Conservation (phyloP, 2,113 vertebrate genomes). For the Arothron firmamentum region DNA sequence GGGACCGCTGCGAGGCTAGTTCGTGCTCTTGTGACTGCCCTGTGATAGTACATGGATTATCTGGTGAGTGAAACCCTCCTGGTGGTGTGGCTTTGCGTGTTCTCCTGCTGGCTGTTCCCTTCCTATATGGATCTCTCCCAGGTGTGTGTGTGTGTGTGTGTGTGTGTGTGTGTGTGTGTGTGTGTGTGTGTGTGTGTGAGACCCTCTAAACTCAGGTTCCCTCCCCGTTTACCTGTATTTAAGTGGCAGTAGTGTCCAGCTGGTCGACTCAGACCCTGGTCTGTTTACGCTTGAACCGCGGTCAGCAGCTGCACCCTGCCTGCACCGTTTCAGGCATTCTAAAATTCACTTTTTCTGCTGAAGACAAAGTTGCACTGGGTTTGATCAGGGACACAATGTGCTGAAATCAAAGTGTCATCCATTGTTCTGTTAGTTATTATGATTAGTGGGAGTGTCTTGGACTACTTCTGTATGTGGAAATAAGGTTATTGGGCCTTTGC, state of each 20-base stretch:
- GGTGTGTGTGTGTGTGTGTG: slow-evolving; percentile 27
- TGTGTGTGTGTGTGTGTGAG: slow-evolving; percentile 38
- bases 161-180: slow-evolving; percentile 40
- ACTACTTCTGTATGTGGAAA: background rate
- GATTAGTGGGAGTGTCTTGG: background rate
- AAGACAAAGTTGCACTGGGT: slow-evolving; percentile 5
- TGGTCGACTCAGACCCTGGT: slow-evolving; percentile 29
- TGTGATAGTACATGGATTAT: slow-evolving; percentile 76
- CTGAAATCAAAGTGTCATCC: no score
- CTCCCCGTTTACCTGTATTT: slow-evolving; percentile 3
- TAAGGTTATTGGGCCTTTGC: slow-evolving; percentile 35
- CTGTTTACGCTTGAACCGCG: slow-evolving; percentile 29
- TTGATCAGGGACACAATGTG: no score
- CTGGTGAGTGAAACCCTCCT: slow-evolving; percentile 63
- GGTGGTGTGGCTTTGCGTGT: background rate
- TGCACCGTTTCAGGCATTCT: background rate
- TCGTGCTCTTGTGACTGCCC: slow-evolving; percentile 50
- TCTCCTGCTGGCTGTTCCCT: background rate
- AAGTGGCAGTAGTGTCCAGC: slow-evolving; percentile 20
- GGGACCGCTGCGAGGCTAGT: slow-evolving; percentile 33
- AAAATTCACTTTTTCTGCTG: background rate
- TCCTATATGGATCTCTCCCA: slow-evolving; percentile 6
- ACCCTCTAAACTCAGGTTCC: background rate
- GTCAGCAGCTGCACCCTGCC: background rate
- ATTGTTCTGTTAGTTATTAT: background rate